Base-by-base conservation (phyloP, 92 coral and sea anemone species). In the Porites rus region DNA sequence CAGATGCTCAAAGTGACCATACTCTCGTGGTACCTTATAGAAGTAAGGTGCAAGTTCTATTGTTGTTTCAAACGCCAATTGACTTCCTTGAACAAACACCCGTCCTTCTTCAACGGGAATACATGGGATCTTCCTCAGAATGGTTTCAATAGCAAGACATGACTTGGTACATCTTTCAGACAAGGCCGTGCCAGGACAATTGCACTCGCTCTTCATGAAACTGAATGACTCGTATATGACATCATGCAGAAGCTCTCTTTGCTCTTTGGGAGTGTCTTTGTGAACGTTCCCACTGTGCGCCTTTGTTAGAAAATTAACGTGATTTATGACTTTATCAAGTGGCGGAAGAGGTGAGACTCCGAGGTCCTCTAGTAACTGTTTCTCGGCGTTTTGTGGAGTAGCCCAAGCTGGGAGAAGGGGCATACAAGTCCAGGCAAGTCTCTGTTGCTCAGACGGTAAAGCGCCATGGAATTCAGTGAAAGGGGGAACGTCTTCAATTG, bases 1-100 rank as follows among this genome's bases (percentile, higher is more conserved):
- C 50, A 96, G 87, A 81, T 96, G 98, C 56, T 93, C 97, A 52
- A 95, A 90, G 72, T 95, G 95, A 59, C 98, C 99, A 82, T 93
- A 93, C 75, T 96, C 99, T 21, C 96, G 93, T 10, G 99, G 98
- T 18, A 95, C 99, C 88, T 95, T 93, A 87, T 96, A 96, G 22
- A 96, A 92, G 65, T 89, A 96, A 19, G 99, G 99, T 56, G 98
- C 94, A 60, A 95, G 81, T 51, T 93, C 96, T 8, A 78, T 86
- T 31, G 91, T 54, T 5, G 93, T 90, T 82, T 94, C 94, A 78
- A 95, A 96, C 31, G 98, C 96, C 11, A 96, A 79, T 72, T 96
- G 99, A 56, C 86, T 88, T 1, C 95, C 99, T 59, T 90, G 93
- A 16, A 95, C 98, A 74, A 96, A 92, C 21, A 91, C 93, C 20